Evolutionary conservation across 2,888 invertebrate species (phyloP).

Genomic region (Calameuta idolon): DNA sequence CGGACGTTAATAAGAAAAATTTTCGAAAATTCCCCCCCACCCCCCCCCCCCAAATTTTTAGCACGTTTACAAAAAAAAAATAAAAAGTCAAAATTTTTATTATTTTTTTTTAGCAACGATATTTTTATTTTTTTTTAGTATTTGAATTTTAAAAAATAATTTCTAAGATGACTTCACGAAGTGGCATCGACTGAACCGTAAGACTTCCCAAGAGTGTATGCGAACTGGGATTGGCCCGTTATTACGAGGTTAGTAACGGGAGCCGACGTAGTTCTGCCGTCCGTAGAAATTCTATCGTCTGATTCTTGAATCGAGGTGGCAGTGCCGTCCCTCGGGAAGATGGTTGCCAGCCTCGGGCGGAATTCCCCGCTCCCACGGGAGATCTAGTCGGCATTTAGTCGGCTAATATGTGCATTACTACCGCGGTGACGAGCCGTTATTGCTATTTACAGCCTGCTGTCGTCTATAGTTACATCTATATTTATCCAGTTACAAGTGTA

Average conservation of each 20-base stretch:
- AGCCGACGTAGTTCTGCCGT: constrained; percentile 43
- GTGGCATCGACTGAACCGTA: neutral
- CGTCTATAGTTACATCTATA: neutral
- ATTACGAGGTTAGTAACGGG: constrained; percentile 55
- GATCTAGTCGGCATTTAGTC: constrained; percentile 51
- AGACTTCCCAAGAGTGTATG: neutral
- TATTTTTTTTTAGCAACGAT: too few species aligned
- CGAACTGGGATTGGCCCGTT: constrained; percentile 34
- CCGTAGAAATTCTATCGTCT: constrained; percentile 51
- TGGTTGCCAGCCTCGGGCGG: constrained; percentile 49
- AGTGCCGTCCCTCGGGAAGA: constrained; percentile 54
- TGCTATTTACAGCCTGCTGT: neutral
- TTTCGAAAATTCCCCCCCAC: neutral
- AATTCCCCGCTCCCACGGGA: constrained; percentile 52
- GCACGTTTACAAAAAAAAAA: too few species aligned
- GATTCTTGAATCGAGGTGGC: constrained; percentile 47
- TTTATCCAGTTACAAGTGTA: neutral
- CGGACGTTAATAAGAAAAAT: neutral
- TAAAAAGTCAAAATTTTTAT: too few species aligned
- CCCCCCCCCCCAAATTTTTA: neutral
- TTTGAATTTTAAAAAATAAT: constrained; percentile 20
- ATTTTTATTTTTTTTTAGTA: constrained; percentile 5
- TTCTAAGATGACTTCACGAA: neutral
- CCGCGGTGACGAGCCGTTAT: constrained; percentile 2
- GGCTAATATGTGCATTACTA: constrained; percentile 45